A percentile compares a stretch with the other conserved stretches of the same genome.
These are phyloP conservation scores for Dione juno DNA, from an alignment of 2,888 invertebrate species.

Conservation along the genomic window DNA sequence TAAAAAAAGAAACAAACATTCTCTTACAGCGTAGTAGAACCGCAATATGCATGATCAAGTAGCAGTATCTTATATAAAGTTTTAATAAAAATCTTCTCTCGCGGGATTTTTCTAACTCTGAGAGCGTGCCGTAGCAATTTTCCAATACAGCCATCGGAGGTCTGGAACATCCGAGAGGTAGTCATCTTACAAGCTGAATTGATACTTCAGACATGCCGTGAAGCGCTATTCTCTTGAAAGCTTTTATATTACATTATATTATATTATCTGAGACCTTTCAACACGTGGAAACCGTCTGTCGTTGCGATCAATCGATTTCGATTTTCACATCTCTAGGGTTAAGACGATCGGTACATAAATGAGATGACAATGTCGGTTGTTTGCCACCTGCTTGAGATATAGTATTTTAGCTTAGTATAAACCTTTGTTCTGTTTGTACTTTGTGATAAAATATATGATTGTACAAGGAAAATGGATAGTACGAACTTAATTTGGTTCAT, in stretches of 20 bases:
- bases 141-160: slow-evolving; percentile 76
- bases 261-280: slow-evolving; percentile 81
- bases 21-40: slow-evolving; percentile 17
- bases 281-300: slow-evolving; percentile 80
- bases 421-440: neutral
- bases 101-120: slow-evolving; percentile 56
- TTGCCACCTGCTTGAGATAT: slow-evolving; percentile 29
- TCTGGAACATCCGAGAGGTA: slow-evolving; percentile 70
- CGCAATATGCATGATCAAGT: slow-evolving; percentile 36
- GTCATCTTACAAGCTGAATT: slow-evolving; percentile 80
- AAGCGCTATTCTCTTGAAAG: slow-evolving; percentile 81
- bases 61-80: slow-evolving; percentile 54
- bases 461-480: neutral
- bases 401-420: slow-evolving; percentile 8
- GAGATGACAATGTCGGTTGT: slow-evolving; percentile 42
- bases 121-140: slow-evolving; percentile 68
- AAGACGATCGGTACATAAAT: slow-evolving; percentile 47
- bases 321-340: slow-evolving; percentile 72
- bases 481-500: neutral
- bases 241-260: slow-evolving; percentile 84
- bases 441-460: neutral
- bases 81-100: slow-evolving; percentile 75
- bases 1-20: slow-evolving; percentile 22
- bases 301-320: slow-evolving; percentile 74
- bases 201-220: slow-evolving; percentile 80